Conservation (phyloP, 2,113 vertebrate genomes). For the Psammodynastes pulverulentus region DNA sequence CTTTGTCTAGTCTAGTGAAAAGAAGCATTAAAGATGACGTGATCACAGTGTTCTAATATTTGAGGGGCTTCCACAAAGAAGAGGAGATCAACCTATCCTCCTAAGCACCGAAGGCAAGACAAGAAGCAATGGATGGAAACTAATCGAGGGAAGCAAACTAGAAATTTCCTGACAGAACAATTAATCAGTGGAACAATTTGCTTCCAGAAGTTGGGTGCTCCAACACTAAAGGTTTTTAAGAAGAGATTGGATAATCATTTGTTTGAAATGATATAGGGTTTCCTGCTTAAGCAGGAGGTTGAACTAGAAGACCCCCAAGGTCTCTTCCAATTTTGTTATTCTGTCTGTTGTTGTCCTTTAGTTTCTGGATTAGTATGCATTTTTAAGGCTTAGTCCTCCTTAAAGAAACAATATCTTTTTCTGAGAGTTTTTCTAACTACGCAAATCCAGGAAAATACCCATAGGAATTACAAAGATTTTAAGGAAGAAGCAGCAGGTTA, state of each 20-base stretch:
- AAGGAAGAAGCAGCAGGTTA: background rate
- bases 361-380: background rate
- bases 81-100: background rate
- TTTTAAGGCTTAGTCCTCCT: background rate
- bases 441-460: background rate
- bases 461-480: background rate
- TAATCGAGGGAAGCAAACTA: background rate
- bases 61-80: no score
- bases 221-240: background rate
- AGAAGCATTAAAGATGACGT: background rate
- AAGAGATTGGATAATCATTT: background rate
- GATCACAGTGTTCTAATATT: no score
- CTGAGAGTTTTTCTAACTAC: background rate
- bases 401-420: background rate
- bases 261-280: background rate
- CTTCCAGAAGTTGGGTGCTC: background rate
- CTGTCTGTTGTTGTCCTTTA: background rate
- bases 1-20: background rate
- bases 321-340: background rate
- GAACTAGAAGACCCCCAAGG: background rate
- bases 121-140: background rate
- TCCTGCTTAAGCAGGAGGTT: background rate
- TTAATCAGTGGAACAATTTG: background rate
- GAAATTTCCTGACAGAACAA: background rate
- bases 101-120: background rate